A percentile compares a stretch with the other conserved stretches of the same genome.
phyloP scores from a whole-genome alignment of 2,888 invertebrate species.

The Epistrophe grossulariae region DNA sequence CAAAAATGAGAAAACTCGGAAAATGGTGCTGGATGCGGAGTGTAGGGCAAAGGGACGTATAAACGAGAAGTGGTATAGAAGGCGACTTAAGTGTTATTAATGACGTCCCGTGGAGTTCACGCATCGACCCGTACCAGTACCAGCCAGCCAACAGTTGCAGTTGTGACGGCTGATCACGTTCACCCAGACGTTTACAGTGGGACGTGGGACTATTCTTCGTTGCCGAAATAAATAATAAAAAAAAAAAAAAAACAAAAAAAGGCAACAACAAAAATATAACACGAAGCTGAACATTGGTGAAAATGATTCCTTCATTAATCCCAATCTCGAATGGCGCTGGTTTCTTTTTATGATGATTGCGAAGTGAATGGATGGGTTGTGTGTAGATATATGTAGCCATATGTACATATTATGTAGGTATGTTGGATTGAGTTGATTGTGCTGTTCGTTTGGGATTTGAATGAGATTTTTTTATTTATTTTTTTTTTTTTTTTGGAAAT shows the following conservation, averaged over 20 bases:
- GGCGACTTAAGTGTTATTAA: conserved; percentile 76
- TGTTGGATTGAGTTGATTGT: conserved; percentile 22
- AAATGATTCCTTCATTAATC: conserved; percentile 74
- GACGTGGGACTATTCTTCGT: conserved; percentile 48
- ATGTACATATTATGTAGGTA: conserved; percentile 1
- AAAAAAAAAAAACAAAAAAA: conserved; percentile 12
- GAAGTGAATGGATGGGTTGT: conserved; percentile 40
- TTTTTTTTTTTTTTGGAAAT: conserved; percentile 22
- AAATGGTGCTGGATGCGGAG: conserved; percentile 6
- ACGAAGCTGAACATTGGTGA: conserved; percentile 65
- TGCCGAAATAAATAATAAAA: conserved; percentile 34
- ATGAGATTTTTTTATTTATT: conserved; percentile 14
- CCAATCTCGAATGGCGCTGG: conserved; percentile 68
- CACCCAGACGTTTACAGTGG: conserved; percentile 29
- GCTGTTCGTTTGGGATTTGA: conserved; percentile 32
- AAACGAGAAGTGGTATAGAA: conserved; percentile 60
- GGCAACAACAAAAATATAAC: conserved; percentile 40
- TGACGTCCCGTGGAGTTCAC: conserved; percentile 75
- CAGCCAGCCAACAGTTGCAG: conserved; percentile 61
- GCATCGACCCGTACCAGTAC: conserved; percentile 67
- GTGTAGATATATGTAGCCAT: conserved; percentile 26
- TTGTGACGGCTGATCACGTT: conserved; percentile 67
- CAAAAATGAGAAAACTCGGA: conserved; percentile 27
- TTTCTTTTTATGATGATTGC: conserved; percentile 56
- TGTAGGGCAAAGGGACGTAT: conserved; percentile 13